Evolutionary conservation across 1,140 invertebrate species (phyloP).

Genomic region (Carposina sasakii): DNA sequence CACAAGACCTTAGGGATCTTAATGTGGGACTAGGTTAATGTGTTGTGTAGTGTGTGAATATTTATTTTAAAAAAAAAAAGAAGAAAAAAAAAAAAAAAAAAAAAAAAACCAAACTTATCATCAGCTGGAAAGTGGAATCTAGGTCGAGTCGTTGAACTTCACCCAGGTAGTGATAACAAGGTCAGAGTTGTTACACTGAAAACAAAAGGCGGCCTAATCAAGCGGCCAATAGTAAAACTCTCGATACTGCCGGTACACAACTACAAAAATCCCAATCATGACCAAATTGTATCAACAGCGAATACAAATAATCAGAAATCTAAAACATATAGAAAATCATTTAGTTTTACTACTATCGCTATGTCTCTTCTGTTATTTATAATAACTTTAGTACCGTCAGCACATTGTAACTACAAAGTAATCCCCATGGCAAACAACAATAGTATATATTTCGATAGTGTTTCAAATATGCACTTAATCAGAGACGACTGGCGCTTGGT

Average conservation of each 20-base stretch:
- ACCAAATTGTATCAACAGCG: neutral
- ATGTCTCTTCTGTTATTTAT: neutral
- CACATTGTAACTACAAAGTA: constrained; percentile 12
- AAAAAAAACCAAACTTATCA: no score
- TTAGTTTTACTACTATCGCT: neutral
- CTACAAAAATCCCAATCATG: constrained; percentile 22
- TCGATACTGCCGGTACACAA: neutral
- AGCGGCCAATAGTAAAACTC: neutral
- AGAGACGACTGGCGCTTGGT: constrained; percentile 4
- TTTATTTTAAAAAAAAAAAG: no score
- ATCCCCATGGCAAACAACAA: constrained; percentile 2
- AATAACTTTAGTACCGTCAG: neutral
- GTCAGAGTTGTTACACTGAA: constrained; percentile 35
- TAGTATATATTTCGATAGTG: constrained; percentile 1
- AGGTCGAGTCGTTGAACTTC: constrained; percentile 31
- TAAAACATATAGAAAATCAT: neutral
- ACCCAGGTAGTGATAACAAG: constrained; percentile 27
- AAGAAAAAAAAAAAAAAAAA: no score
- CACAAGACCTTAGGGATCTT: no score
- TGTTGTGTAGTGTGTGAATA: no score
- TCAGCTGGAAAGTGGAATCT: constrained; percentile 28
- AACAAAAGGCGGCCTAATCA: constrained; percentile 15
- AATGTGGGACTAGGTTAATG: no score
- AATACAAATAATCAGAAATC: neutral
- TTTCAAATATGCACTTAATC: neutral